These are phyloP conservation scores for Cochlearius cochlearius DNA, from an alignment of 2,113 vertebrate genomes.

Conservation along the genomic window DNA sequence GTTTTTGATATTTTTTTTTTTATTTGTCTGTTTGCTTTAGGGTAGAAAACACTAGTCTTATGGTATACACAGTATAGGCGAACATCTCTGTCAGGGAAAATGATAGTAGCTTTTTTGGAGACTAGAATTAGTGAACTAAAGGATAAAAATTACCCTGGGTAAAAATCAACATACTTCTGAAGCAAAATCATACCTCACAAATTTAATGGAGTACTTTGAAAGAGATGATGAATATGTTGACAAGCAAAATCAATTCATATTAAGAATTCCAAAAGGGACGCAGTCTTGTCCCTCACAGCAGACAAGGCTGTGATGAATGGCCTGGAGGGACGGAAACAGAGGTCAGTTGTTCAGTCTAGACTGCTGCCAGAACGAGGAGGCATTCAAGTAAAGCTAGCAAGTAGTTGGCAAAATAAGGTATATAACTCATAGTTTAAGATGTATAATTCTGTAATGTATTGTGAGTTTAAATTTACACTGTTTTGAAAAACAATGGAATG, in stretches of 20 bases:
- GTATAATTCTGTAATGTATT: neutral
- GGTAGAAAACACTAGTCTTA: neutral
- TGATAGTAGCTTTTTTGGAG: neutral
- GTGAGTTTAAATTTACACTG: neutral
- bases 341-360: neutral
- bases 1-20: neutral
- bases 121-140: neutral
- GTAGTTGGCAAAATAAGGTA: neutral
- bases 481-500: neutral
- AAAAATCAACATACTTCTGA: neutral
- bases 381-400: neutral
- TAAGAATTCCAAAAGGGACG: neutral
- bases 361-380: neutral
- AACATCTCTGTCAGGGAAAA: neutral
- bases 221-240: neutral
- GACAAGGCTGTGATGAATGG: neutral
- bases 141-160: neutral
- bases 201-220: neutral
- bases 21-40: neutral
- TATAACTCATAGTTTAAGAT: neutral
- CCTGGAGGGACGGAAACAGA: neutral
- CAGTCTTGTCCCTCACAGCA: neutral
- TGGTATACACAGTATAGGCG: neutral
- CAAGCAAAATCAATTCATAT: neutral
- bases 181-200: neutral